Evolutionary conservation across 2,888 invertebrate species (phyloP).

Genomic region (Unio pictorum): DNA sequence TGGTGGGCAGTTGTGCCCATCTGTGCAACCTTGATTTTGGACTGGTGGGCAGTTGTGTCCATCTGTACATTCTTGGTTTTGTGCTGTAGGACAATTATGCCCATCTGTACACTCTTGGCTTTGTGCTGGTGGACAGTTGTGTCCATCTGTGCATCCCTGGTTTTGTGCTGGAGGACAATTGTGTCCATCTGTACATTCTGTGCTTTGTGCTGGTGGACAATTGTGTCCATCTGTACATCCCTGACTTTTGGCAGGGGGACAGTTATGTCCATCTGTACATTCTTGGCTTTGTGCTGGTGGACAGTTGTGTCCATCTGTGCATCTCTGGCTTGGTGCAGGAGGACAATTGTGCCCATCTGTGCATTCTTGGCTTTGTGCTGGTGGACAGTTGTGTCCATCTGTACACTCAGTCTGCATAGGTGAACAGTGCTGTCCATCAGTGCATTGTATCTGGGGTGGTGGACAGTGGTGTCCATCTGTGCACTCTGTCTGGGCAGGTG

Average conservation of each 20-base stretch:
- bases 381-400: constrained; percentile 35
- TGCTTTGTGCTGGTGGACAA: constrained; percentile 28
- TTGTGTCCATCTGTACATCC: constrained; percentile 35
- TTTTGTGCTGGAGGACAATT: constrained; percentile 9
- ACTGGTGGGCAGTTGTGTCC: constrained; percentile 19
- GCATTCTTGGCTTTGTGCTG: constrained; percentile 8
- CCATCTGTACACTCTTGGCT: constrained; percentile 23
- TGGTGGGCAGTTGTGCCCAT: too few relatives aligned
- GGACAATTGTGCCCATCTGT: constrained; percentile 20
- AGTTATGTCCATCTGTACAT: constrained; percentile 28
- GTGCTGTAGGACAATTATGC: constrained; percentile 24
- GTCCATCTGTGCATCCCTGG: constrained; percentile 24
- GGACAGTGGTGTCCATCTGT: constrained; percentile 36
- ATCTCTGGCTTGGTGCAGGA: constrained; percentile 14
- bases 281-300: constrained; percentile 4
- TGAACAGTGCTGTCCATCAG: constrained; percentile 31
- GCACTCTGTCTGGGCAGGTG: constrained; percentile 22
- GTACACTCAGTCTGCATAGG: constrained; percentile 2
- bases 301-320: constrained; percentile 26
- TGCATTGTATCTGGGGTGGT: constrained; percentile 17
- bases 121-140: constrained; percentile 26
- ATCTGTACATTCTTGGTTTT: constrained; percentile 12
- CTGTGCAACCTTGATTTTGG: too few relatives aligned
- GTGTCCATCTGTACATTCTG: constrained; percentile 18
- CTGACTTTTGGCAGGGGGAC: constrained; percentile 13